A percentile compares a stretch with the other conserved stretches of the same genome.
Evolutionary conservation across 1,140 invertebrate genomes (phyloP).

Genomic region (Ephestia elutella): DNA sequence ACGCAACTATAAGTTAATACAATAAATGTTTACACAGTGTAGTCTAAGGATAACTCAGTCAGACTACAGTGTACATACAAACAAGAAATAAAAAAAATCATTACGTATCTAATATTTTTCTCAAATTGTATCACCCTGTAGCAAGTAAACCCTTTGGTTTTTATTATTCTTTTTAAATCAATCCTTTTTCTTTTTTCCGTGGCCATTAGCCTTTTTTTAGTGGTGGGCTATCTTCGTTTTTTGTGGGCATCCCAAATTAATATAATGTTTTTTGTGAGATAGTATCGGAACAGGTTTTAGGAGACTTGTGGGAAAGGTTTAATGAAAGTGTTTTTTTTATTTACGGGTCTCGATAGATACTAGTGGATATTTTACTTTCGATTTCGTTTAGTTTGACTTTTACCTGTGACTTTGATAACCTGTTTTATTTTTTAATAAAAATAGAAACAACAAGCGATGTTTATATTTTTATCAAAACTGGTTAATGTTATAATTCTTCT

Average conservation of each 20-base stretch:
- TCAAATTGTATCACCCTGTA: conserved; percentile 45
- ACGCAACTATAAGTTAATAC: too few species aligned
- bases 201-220: conserved; percentile 69
- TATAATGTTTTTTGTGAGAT: conserved; percentile 61
- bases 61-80: too few species aligned
- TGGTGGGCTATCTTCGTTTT: conserved; percentile 65
- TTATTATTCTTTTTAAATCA: conserved; percentile 46
- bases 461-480: too few species aligned
- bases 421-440: background rate
- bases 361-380: conserved; percentile 56
- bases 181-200: conserved; percentile 63
- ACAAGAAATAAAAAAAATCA: too few species aligned
- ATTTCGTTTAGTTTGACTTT: conserved; percentile 33
- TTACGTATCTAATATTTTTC: too few species aligned
- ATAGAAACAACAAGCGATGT: background rate
- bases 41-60: too few species aligned
- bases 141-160: conserved; percentile 56
- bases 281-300: conserved; percentile 55
- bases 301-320: conserved; percentile 53
- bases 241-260: conserved; percentile 72
- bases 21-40: too few species aligned
- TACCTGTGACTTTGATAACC: background rate
- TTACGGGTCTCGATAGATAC: conserved; percentile 5
- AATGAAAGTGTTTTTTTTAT: conserved; percentile 67
- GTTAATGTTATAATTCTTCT: too few species aligned